Evolutionary conservation across 2,113 vertebrate genomes (phyloP), one percentile per base, ranked within the genome.

Genomic region (Formicarius rufipectus): DNA sequence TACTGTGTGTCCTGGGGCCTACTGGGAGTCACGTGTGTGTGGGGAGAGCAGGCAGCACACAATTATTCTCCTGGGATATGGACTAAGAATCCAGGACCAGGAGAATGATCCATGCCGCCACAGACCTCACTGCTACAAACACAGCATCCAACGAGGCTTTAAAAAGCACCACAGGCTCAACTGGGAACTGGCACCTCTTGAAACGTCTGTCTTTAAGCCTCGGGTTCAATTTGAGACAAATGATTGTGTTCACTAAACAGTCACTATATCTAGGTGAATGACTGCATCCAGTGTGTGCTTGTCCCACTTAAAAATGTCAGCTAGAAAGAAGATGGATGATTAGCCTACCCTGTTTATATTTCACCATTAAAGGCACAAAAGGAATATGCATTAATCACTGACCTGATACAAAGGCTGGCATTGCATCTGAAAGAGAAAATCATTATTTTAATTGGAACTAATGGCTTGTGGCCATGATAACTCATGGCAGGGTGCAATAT

Each of bases 401-500:
- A 94, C 90, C 95, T 92, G 58, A 71, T 92, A 90, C 84, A 63
- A 94, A 92, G 92, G 56, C 84, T 95, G 73, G 56, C 67, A 72
- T 87, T 89, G 76, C 45, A 84, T 89, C 91, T 96, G 86, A 96
- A 97, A 95, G 72, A 91, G 87, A 80, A 97, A 96, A 90, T 96
- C 90, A 95, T 97, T 96, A 94, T 95, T 96, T 94, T 97, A 97
- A 97, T 97, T 95, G 95, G 94, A 97, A 95, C 67, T 95, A 97
- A 97, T 97, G 91, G 91, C 91, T 95, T 95, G 91, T 96, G 78
- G 94, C 87, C 83, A 93, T 73, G 91, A 95, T 95, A 97, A 95
- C 71, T 96, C 80, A 88, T 81, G 71, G 87, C 40, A 84, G 92
- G 91, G 33, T 78, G 87, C 71, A 95, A 89, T 95, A 96, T 97